Percentiles rank a stretch among this genome's conserved stretches.
phyloP scores from a whole-genome alignment of 2,888 invertebrate species.

The Agrochola litura region DNA sequence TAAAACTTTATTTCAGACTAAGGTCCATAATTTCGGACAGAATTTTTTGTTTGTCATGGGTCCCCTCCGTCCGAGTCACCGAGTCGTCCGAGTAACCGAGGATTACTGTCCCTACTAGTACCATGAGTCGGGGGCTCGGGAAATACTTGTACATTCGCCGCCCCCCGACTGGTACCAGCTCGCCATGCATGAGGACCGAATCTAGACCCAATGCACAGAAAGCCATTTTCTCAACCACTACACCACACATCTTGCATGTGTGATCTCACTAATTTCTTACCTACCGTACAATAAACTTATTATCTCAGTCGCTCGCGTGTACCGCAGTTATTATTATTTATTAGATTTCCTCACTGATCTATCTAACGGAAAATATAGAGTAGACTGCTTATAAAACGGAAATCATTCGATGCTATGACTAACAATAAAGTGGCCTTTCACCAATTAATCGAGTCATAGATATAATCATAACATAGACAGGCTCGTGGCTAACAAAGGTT shows the following conservation, averaged over 20 bases:
- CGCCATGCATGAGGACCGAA: no score
- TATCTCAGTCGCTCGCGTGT: constrained; percentile 31
- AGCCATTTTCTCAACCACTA: background rate
- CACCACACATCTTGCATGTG: constrained; percentile 1
- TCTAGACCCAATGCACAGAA: background rate
- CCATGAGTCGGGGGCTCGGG: no score
- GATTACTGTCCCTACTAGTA: no score
- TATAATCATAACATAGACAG: background rate
- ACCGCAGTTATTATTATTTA: constrained; percentile 7
- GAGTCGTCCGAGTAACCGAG: no score
- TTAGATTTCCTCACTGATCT: constrained; percentile 37
- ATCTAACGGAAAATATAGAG: constrained; percentile 35
- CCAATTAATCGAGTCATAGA: constrained; percentile 17
- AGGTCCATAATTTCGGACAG: no score
- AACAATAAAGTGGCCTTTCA: constrained; percentile 16
- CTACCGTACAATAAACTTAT: constrained; percentile 38
- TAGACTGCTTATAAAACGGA: constrained; percentile 28
- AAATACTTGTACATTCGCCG: no score
- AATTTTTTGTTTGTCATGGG: no score
- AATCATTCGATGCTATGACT: background rate
- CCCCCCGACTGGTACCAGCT: no score
- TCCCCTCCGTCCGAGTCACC: no score
- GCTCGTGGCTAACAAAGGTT: no score
- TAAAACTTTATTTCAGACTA: no score
- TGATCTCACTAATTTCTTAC: constrained; percentile 6